Evolutionary conservation across 2,888 invertebrate genomes (phyloP).

Genomic region (Branchipolynoe longqiensis): DNA sequence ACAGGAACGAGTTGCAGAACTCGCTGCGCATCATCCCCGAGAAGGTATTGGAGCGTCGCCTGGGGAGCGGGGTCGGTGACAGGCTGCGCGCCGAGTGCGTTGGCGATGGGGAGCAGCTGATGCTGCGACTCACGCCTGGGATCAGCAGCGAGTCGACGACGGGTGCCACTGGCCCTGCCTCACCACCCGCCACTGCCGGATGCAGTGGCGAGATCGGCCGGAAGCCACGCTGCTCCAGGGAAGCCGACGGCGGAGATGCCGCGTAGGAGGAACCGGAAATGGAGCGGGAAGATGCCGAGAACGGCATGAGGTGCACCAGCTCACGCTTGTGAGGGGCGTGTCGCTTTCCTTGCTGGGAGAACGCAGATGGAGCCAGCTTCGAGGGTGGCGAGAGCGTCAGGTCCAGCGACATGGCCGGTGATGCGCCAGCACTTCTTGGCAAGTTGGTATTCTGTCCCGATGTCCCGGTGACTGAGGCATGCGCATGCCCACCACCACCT

Average conservation of each 20-base stretch:
- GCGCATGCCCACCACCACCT: too few species aligned
- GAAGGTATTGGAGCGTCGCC: constrained; percentile 24
- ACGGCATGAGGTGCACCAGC: constrained; percentile 1
- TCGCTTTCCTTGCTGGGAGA: background rate
- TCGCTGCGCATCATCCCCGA: constrained; percentile 9
- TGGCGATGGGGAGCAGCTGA: constrained; percentile 26
- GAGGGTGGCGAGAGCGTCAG: background rate
- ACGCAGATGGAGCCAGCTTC: background rate
- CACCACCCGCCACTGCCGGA: background rate
- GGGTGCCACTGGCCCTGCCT: background rate
- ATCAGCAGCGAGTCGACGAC: background rate
- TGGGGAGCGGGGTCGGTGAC: background rate
- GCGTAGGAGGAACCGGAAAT: background rate
- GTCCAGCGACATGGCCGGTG: background rate
- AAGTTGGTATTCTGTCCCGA: background rate
- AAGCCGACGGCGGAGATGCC: background rate
- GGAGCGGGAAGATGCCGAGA: background rate
- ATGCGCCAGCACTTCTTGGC: background rate
- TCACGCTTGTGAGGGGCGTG: constrained; percentile 35
- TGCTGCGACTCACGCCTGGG: background rate
- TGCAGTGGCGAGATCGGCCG: constrained; percentile 11
- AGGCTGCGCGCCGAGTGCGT: constrained; percentile 45
- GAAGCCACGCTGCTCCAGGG: background rate
- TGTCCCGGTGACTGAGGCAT: too few species aligned
- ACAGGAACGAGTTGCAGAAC: background rate